These are phyloP conservation scores for Drosophila athabasca DNA, from an alignment of 1,140 invertebrate genomes.

Conservation along the genomic window DNA sequence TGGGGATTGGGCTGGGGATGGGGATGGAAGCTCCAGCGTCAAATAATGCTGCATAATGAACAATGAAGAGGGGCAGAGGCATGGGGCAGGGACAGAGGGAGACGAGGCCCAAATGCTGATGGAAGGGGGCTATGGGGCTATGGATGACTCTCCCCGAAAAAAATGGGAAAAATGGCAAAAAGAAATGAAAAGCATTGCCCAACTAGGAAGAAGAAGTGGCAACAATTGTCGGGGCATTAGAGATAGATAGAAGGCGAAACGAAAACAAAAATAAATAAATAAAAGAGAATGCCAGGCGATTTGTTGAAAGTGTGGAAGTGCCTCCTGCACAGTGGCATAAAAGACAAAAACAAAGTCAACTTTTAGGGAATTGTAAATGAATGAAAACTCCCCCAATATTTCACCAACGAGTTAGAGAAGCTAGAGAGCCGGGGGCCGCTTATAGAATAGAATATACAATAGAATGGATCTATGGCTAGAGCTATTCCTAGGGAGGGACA, in stretches of 20 bases:
- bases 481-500: not conserved
- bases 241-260: conserved; percentile 62
- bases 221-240: conserved; percentile 78
- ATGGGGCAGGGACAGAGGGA: not conserved
- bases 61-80: conserved; percentile 35
- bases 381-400: no score
- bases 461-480: not conserved
- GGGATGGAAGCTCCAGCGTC: conserved; percentile 31
- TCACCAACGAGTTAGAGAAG: no score
- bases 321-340: conserved; percentile 42
- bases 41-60: conserved; percentile 81
- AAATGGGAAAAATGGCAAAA: conserved; percentile 14
- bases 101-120: not conserved
- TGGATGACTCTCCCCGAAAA: conserved; percentile 66
- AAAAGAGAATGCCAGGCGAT: conserved; percentile 70
- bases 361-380: no score
- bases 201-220: conserved; percentile 74
- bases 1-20: conserved; percentile 5
- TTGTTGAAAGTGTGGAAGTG: conserved; percentile 68
- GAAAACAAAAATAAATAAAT: conserved; percentile 39
- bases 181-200: conserved; percentile 70
- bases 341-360: no score
- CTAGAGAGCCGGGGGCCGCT: no score
- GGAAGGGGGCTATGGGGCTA: conserved; percentile 20
- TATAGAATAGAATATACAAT: no score